These are phyloP conservation scores for Macaria notata DNA, from an alignment of 2,888 invertebrate species.

Conservation along the genomic window DNA sequence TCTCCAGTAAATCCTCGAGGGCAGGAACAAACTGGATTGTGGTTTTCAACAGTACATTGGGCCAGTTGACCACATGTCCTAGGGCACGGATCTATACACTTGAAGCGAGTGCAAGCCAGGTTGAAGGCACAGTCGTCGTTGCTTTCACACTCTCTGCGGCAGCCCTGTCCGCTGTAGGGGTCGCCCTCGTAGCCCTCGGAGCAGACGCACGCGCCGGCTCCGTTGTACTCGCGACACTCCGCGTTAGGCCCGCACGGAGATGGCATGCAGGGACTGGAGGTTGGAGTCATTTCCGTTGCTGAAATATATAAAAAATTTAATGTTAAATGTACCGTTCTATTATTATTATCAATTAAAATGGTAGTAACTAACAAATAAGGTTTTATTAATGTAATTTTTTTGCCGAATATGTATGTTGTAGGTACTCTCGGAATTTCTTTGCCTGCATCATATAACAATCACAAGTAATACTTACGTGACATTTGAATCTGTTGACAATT, in stretches of 20 bases:
- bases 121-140: conserved; percentile 89
- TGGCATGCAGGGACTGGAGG: conserved; percentile 89
- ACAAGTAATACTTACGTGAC: conserved; percentile 53
- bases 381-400: no score
- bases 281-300: conserved; percentile 85
- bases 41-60: conserved; percentile 89
- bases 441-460: no score
- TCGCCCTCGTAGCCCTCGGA: conserved; percentile 90
- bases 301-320: conserved; percentile 4
- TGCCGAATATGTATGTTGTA: no score
- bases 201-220: conserved; percentile 93
- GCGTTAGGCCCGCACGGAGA: conserved; percentile 94
- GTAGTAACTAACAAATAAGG: no score
- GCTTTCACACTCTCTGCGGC: conserved; percentile 89
- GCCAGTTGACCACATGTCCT: conserved; percentile 92
- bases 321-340: no score
- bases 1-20: conserved; percentile 90
- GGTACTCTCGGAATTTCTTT: no score
- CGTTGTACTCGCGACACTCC: conserved; percentile 90
- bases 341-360: no score
- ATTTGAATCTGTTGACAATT: conserved; percentile 83
- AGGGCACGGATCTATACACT: conserved; percentile 93
- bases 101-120: conserved; percentile 90
- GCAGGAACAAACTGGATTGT: conserved; percentile 90
- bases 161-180: conserved; percentile 88